These are phyloP conservation scores for Montipora efflorescens DNA, from an alignment of 64 coral and sea anemone species.

Conservation along the genomic window DNA sequence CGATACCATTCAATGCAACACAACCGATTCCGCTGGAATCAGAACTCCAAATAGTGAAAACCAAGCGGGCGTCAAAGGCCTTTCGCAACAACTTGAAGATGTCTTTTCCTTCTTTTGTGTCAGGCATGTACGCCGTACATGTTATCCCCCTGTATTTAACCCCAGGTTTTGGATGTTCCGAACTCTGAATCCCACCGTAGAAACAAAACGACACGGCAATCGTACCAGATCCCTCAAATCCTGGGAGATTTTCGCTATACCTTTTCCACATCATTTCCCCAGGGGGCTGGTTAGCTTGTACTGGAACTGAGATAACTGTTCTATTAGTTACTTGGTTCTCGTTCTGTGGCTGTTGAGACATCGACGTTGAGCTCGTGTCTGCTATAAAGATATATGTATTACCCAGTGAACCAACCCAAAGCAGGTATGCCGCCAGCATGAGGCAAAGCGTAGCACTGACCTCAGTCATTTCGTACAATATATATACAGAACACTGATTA, in stretches of 20 bases:
- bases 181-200: constrained; percentile 22
- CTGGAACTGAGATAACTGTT: neutral
- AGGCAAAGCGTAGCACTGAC: no score
- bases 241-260: neutral
- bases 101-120: neutral
- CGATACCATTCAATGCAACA: neutral
- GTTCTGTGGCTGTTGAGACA: neutral
- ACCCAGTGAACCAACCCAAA: no score
- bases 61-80: constrained; percentile 9
- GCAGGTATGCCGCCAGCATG: no score
- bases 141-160: neutral
- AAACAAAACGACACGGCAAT: constrained; percentile 18
- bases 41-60: constrained; percentile 6
- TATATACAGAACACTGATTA: no score
- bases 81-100: constrained; percentile 16
- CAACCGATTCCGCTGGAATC: neutral
- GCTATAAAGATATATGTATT: no score
- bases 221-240: constrained; percentile 18
- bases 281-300: constrained; percentile 14
- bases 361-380: neutral
- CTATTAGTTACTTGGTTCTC: neutral
- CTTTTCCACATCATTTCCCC: constrained; percentile 39
- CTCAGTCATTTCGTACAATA: no score
- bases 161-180: constrained; percentile 28
- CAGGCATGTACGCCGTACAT: neutral